These are phyloP conservation scores for Carollia perspicillata DNA, from an alignment of 2,113 vertebrate genomes.

Conservation along the genomic window DNA sequence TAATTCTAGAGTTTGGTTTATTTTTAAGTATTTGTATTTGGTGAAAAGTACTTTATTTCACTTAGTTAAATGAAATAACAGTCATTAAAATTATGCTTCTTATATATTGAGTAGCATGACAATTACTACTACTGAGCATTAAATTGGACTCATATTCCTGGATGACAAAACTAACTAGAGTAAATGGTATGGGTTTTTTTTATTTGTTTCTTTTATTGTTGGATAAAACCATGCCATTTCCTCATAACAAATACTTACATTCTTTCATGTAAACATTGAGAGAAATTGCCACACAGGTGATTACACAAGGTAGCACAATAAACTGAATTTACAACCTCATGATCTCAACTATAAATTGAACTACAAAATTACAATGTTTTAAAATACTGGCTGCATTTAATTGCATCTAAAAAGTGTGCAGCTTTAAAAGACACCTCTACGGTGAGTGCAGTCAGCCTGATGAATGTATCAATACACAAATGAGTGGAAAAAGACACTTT, in stretches of 20 bases:
- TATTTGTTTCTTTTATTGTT: not conserved
- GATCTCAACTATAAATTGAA: not conserved
- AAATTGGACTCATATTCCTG: not conserved
- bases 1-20: not conserved
- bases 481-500: not conserved
- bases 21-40: not conserved
- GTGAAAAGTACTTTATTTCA: not conserved
- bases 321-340: not conserved
- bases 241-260: not conserved
- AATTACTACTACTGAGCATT: not conserved
- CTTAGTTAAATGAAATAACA: not conserved
- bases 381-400: not conserved
- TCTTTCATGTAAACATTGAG: not conserved
- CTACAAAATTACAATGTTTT: not conserved
- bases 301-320: not conserved
- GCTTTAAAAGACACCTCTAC: not conserved
- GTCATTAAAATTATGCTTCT: not conserved
- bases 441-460: not conserved
- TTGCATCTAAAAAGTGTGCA: not conserved
- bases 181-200: not conserved
- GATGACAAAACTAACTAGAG: not conserved
- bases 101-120: not conserved
- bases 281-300: not conserved
- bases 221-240: not conserved
- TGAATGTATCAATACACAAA: not conserved